These are phyloP conservation scores for Rhinogobius similis DNA, from an alignment of 2,113 vertebrate species.

Conservation along the genomic window DNA sequence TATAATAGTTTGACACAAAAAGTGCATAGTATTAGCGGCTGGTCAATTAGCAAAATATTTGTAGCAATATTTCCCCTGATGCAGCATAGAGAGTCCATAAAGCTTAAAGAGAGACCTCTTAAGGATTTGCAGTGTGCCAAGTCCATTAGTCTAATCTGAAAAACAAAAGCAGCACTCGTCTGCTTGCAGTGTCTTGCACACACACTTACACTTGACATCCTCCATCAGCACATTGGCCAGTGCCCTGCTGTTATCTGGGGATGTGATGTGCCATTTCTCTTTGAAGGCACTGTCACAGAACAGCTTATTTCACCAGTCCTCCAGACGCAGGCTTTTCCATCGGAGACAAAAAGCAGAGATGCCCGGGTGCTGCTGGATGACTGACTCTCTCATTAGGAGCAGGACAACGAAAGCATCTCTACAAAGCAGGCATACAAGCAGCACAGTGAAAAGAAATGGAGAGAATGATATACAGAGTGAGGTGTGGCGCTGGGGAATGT, in stretches of 20 bases:
- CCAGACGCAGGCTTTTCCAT: constrained; percentile 60
- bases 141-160: constrained; percentile 72
- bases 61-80: constrained; percentile 14
- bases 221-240: constrained; percentile 62
- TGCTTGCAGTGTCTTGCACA: constrained; percentile 23
- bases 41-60: constrained; percentile 18
- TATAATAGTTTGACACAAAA: background rate
- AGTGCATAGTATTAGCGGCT: background rate
- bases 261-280: constrained; percentile 65
- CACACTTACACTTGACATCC: constrained; percentile 38
- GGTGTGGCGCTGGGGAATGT: constrained; percentile 1
- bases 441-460: constrained; percentile 15
- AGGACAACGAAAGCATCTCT: constrained; percentile 37
- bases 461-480: constrained; percentile 19
- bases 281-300: constrained; percentile 70
- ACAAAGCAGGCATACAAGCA: constrained; percentile 38
- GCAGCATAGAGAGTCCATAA: constrained; percentile 25
- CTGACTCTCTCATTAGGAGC: constrained; percentile 55
- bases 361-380: constrained; percentile 23
- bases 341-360: constrained; percentile 64
- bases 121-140: constrained; percentile 56
- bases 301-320: constrained; percentile 70
- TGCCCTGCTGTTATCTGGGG: constrained; percentile 63
- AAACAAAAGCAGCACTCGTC: constrained; percentile 65
- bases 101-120: constrained; percentile 49